A percentile compares a stretch with the other conserved stretches of the same genome.
phyloP scores from a whole-genome alignment of 2,113 vertebrate genomes.

The Aegypius monachus region DNA sequence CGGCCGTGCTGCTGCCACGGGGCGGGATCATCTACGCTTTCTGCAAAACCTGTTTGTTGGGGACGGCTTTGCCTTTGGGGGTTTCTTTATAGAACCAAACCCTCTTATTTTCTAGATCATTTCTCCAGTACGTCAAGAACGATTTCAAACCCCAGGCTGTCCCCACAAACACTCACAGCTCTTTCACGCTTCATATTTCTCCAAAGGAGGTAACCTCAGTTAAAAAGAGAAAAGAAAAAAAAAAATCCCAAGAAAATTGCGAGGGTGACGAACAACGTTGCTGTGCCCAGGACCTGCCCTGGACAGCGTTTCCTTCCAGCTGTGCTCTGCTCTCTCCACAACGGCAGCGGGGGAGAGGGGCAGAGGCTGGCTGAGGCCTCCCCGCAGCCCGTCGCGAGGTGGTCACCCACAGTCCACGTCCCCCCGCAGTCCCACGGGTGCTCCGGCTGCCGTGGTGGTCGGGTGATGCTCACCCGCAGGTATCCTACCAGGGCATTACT shows the following conservation, averaged over 20 bases:
- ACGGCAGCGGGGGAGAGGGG: neutral
- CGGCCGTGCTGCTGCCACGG: rapidly evolving
- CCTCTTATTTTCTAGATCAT: neutral
- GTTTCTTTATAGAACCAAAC: neutral
- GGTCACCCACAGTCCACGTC: rapidly evolving
- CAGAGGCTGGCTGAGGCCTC: neutral
- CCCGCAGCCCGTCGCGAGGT: rapidly evolving
- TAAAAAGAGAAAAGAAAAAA: neutral
- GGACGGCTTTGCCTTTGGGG: neutral
- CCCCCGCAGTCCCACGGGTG: rapidly evolving
- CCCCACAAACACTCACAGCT: neutral
- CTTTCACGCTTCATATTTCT: neutral
- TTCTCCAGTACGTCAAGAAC: neutral
- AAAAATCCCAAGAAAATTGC: neutral
- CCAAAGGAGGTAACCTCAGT: neutral
- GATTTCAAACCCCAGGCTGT: neutral
- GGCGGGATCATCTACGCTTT: neutral
- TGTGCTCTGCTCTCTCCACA: neutral
- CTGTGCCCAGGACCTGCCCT: neutral
- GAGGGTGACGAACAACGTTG: neutral
- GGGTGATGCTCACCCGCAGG: neutral
- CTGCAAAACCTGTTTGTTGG: neutral
- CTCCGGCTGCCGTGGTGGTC: neutral
- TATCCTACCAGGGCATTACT: neutral
- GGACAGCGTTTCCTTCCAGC: neutral